phyloP scores from a whole-genome alignment of 2,113 vertebrate species.

The Notarius quadriscutis region DNA sequence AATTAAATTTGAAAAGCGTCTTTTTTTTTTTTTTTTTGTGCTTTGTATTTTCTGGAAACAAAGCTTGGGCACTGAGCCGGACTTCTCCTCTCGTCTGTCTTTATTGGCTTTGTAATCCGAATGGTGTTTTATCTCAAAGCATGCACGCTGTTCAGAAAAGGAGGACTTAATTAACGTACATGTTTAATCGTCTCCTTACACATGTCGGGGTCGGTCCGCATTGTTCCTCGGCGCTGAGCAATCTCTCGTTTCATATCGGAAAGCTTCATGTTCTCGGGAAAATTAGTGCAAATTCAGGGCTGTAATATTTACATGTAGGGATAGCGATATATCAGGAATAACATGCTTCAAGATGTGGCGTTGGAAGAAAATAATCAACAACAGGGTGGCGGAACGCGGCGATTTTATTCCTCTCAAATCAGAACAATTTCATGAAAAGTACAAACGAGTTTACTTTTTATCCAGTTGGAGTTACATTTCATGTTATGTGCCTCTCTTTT shows the following conservation, averaged over 20 bases:
- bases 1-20: background rate
- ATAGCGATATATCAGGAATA: background rate
- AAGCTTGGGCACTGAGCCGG: background rate
- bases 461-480: background rate
- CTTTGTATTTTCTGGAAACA: background rate
- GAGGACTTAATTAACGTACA: constrained; percentile 86
- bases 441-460: background rate
- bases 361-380: no score
- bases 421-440: background rate
- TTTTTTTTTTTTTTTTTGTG: background rate
- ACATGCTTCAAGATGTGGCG: background rate
- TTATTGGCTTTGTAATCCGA: constrained; percentile 41
- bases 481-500: background rate
- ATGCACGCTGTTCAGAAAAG: constrained; percentile 71
- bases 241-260: constrained; percentile 3
- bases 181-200: constrained; percentile 85
- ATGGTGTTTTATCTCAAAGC: constrained; percentile 53
- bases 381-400: background rate
- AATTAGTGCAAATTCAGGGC: background rate
- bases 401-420: background rate
- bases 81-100: constrained; percentile 18
- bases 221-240: constrained; percentile 79
- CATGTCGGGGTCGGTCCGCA: constrained; percentile 85
- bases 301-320: background rate
- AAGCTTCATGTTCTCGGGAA: background rate